Evolutionary conservation across 1,140 invertebrate genomes (phyloP).

Genomic region (Drosophila tani): DNA sequence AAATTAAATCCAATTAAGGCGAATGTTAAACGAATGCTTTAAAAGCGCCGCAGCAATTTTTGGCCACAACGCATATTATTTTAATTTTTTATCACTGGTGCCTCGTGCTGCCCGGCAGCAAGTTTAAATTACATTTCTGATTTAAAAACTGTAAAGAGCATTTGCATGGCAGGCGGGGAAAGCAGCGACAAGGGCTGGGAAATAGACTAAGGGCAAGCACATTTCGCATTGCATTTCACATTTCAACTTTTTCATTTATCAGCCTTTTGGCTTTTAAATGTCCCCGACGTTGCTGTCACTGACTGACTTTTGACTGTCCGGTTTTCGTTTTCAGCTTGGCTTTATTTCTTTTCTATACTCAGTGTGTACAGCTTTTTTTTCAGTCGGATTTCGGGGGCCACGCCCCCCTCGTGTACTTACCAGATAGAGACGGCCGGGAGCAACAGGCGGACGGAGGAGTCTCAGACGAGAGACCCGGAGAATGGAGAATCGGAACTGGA

Average conservation of each 20-base stretch:
- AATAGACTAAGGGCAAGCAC: constrained; percentile 48
- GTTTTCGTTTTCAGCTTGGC: constrained; percentile 67
- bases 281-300: constrained; percentile 59
- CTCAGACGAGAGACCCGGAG: constrained; percentile 38
- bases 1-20: constrained; percentile 7
- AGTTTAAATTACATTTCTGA: constrained; percentile 70
- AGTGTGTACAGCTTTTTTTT: constrained; percentile 31
- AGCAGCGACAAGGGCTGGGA: neutral
- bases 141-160: constrained; percentile 62
- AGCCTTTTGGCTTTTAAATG: constrained; percentile 71
- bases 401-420: constrained; percentile 44
- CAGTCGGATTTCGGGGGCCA: constrained; percentile 58
- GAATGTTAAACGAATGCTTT: constrained; percentile 22
- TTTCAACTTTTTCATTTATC: constrained; percentile 77
- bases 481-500: constrained; percentile 46
- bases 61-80: constrained; percentile 38
- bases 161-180: constrained; percentile 31
- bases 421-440: neutral
- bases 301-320: constrained; percentile 67
- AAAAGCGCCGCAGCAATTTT: constrained; percentile 18
- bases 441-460: constrained; percentile 37
- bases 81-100: constrained; percentile 58
- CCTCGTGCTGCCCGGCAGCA: constrained; percentile 52
- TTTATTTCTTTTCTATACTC: constrained; percentile 42
- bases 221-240: constrained; percentile 64